Conservation (phyloP, 2,113 vertebrate genomes). For the Pithys albifrons region DNA sequence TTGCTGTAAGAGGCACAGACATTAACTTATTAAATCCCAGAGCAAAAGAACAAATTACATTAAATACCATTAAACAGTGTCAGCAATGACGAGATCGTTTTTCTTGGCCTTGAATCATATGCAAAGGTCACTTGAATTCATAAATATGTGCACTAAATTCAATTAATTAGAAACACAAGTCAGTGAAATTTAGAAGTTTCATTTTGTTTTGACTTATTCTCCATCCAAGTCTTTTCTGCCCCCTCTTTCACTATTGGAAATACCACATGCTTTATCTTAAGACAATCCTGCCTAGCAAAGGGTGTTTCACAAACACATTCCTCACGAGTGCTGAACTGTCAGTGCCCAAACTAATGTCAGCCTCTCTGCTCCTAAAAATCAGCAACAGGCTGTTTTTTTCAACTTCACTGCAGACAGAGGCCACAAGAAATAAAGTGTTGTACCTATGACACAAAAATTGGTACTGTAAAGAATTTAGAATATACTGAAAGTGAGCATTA, state of each 20-base stretch:
- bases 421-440: not conserved
- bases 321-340: not conserved
- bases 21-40: conserved; percentile 1
- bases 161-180: conserved; percentile 73
- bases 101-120: conserved; percentile 44
- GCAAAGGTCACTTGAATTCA: conserved; percentile 67
- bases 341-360: not conserved
- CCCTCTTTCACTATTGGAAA: conserved; percentile 44
- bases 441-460: not conserved
- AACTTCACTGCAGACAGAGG: not conserved
- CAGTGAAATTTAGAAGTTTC: conserved; percentile 44
- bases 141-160: conserved; percentile 55
- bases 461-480: not conserved
- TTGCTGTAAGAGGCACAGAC: conserved; percentile 9
- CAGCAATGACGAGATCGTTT: conserved; percentile 22
- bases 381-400: not conserved
- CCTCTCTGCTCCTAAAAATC: conserved; percentile 21
- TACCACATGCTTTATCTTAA: conserved; percentile 41
- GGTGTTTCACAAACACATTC: conserved; percentile 9
- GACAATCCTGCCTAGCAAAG: conserved; percentile 28
- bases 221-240: conserved; percentile 52
- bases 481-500: not conserved
- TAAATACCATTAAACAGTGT: not conserved
- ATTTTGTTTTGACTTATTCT: conserved; percentile 58
- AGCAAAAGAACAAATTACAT: not conserved